Base-by-base conservation (phyloP, 2,113 vertebrate species). In the Vimba vimba region DNA sequence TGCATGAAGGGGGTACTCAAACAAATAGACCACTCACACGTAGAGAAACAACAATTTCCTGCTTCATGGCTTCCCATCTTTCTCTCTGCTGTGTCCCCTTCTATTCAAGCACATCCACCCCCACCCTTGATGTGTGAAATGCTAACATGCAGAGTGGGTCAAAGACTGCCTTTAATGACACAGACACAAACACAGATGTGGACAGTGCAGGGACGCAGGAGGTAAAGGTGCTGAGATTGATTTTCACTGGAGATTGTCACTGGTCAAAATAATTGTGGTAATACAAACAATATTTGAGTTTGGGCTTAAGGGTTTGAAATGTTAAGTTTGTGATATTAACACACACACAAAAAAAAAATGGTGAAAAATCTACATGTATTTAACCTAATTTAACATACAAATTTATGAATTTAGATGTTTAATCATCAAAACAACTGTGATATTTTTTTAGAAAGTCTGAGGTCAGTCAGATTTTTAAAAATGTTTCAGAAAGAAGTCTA, bases 1-100 rank as follows among this genome's bases (percentile, higher is more conserved):
- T 57, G 77, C 71, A 73, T 64, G 45, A 50, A 39, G 77, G 30
- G 4, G 55, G n/a, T 73, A n/a, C 82, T 82, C 80, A 80, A 77
- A 84, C 66, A 86, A 88, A 88, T 33, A 73, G 27, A 79, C 64
- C 79, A 45, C 74, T 75, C 84, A 80, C 85, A 81, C 15, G 21
- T 19, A 57, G 71, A 76, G 62, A 86, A 89, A 86, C 85, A 77
- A 60, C 77, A 86, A 86, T 88, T 88, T 88, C 82, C 82, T 86
- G 87, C 85, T 88, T 85, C 87, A 86, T 86, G 73, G 52, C 62
- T 84, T 88, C 62, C 80, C 47, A 50, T 83, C 84, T 43, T 75
- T 86, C 77, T 80, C 75, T 86, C 66, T 1, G 15, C 59, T 55
- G 39, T 55, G 33, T 68, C 74, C 62, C 25, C 17, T 33, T 47